These are phyloP conservation scores for Drosophila auraria DNA, from an alignment of 1,140 invertebrate genomes.

Conservation along the genomic window DNA sequence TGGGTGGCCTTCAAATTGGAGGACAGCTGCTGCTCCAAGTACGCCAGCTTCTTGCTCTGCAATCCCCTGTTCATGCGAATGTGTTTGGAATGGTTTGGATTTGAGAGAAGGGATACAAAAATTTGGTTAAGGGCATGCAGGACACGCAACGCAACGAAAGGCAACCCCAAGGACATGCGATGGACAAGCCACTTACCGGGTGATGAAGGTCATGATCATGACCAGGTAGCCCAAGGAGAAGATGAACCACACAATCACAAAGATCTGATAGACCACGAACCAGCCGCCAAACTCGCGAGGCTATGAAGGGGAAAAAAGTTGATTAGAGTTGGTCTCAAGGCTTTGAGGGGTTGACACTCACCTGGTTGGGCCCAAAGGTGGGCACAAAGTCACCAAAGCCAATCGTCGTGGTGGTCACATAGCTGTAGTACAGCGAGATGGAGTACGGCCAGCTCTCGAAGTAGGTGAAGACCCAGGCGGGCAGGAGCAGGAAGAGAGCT, in stretches of 20 bases:
- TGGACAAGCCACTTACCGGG: slow-evolving; percentile 80
- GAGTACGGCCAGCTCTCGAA: slow-evolving; percentile 96
- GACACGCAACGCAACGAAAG: slow-evolving; percentile 31
- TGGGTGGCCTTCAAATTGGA: slow-evolving; percentile 91
- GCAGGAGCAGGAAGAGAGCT: slow-evolving; percentile 96
- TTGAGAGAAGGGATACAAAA: slow-evolving; percentile 16
- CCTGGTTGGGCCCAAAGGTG: slow-evolving; percentile 86
- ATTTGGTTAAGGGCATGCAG: slow-evolving; percentile 55
- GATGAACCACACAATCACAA: slow-evolving; percentile 91
- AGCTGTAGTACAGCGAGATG: slow-evolving; percentile 96
- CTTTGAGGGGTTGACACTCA: slow-evolving; percentile 64
- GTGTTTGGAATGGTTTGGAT: slow-evolving; percentile 12
- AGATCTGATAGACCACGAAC: slow-evolving; percentile 84
- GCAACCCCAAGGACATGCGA: slow-evolving; percentile 46
- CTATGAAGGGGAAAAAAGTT: slow-evolving; percentile 15
- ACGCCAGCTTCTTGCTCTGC: slow-evolving; percentile 90
- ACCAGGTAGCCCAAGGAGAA: slow-evolving; percentile 95
- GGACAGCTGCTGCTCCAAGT: slow-evolving; percentile 91
- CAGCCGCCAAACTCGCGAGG: slow-evolving; percentile 79
- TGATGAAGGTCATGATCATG: slow-evolving; percentile 96
- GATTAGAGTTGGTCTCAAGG: not conserved
- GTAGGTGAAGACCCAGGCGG: slow-evolving; percentile 93
- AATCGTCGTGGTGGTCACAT: slow-evolving; percentile 96
- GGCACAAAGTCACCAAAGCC: slow-evolving; percentile 97
- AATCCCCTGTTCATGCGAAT: slow-evolving; percentile 65